Percentiles rank a stretch among this genome's conserved stretches.
These are phyloP conservation scores for Nematolebias whitei DNA, from an alignment of 2,113 vertebrate genomes.

Conservation along the genomic window DNA sequence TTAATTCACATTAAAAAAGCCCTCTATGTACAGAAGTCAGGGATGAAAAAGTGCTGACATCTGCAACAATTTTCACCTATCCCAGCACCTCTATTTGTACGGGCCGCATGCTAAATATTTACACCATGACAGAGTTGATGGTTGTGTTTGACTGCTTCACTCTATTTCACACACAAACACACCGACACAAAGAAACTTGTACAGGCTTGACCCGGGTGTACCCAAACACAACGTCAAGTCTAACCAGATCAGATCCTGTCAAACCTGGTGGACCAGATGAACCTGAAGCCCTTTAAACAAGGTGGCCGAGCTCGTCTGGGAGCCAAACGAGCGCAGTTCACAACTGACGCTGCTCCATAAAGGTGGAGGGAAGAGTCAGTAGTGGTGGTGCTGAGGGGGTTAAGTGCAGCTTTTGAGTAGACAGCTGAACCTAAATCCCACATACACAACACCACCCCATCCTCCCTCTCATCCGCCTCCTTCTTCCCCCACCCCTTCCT, in stretches of 20 bases:
- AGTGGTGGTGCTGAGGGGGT: constrained; percentile 37
- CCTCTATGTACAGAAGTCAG: not conserved
- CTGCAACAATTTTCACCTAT: constrained; percentile 28
- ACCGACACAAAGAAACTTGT: constrained; percentile 3
- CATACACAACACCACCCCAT: constrained; percentile 62
- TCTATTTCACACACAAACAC: constrained; percentile 19
- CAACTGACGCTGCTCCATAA: constrained; percentile 52
- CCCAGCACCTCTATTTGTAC: not conserved
- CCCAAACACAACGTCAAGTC: constrained; percentile 47
- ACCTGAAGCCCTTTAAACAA: constrained; percentile 67
- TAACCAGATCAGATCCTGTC: constrained; percentile 51
- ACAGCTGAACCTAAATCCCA: constrained; percentile 81
- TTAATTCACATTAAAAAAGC: not conserved
- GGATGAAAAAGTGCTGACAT: constrained; percentile 21
- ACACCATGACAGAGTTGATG: constrained; percentile 25
- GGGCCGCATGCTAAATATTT: constrained; percentile 62
- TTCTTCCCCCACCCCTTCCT: constrained; percentile 57
- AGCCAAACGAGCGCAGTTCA: constrained; percentile 38
- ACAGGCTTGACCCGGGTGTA: constrained; percentile 27
- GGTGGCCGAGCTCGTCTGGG: constrained; percentile 1
- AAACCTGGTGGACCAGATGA: constrained; percentile 61
- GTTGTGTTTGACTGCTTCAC: not conserved
- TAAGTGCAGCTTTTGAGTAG: constrained; percentile 66
- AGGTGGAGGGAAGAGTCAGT: constrained; percentile 31
- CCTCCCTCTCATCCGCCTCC: constrained; percentile 36